Conservation (phyloP, 2,113 vertebrate species). For the Gobius niger region DNA sequence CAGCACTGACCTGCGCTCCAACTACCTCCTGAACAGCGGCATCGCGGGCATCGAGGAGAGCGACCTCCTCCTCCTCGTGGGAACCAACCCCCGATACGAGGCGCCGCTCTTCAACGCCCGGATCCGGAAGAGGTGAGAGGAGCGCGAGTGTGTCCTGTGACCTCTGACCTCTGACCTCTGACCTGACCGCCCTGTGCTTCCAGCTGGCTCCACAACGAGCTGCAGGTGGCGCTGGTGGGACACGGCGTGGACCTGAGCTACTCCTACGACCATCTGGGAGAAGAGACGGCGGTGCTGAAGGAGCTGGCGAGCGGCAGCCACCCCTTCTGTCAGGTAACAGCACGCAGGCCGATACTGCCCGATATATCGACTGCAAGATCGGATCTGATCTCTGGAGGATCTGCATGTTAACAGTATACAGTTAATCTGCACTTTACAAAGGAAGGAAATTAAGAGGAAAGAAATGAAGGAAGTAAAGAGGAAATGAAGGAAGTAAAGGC, state of each 20-base stretch:
- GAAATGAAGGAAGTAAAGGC: too few relatives aligned
- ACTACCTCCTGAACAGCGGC: constrained; percentile 92
- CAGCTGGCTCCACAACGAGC: constrained; percentile 98
- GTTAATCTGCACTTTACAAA: too few relatives aligned
- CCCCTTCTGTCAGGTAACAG: constrained; percentile 84
- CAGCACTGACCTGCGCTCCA: constrained; percentile 94
- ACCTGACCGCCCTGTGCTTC: too few relatives aligned
- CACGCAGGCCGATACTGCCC: background rate
- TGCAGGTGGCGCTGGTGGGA: constrained; percentile 88
- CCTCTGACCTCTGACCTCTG: too few relatives aligned
- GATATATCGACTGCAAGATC: too few relatives aligned
- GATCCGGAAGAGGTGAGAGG: constrained; percentile 89
- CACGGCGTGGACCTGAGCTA: constrained; percentile 90
- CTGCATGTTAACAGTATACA: too few relatives aligned
- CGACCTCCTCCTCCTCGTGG: constrained; percentile 89
- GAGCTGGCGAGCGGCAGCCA: constrained; percentile 88
- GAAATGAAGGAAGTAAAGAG: too few relatives aligned
- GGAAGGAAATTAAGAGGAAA: too few relatives aligned
- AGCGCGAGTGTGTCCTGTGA: background rate
- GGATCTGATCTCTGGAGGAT: too few relatives aligned
- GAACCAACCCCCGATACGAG: constrained; percentile 96
- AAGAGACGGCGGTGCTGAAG: constrained; percentile 85
- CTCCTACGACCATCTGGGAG: constrained; percentile 90
- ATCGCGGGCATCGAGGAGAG: constrained; percentile 93
- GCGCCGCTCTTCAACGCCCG: constrained; percentile 95